These are phyloP conservation scores for Hypselothyrea guttata DNA, from an alignment of 2,888 invertebrate species.

Conservation along the genomic window DNA sequence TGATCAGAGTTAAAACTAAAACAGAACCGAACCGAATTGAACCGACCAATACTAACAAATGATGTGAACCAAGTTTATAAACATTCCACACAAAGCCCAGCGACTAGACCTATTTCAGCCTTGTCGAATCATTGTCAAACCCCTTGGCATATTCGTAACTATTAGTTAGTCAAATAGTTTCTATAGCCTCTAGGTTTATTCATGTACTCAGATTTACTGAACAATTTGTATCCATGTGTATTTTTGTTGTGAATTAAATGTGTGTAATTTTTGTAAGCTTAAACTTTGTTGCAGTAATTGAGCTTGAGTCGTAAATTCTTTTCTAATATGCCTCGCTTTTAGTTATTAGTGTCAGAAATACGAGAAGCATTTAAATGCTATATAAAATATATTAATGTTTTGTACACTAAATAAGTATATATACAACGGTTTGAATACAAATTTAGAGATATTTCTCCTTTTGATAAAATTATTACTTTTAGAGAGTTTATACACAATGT, in stretches of 20 bases:
- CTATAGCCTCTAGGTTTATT: slow-evolving; percentile 24
- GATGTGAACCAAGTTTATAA: slow-evolving; percentile 26
- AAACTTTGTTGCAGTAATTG: slow-evolving; percentile 4
- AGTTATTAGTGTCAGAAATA: slow-evolving; percentile 1
- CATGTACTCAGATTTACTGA: slow-evolving; percentile 12
- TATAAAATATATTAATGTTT: background rate
- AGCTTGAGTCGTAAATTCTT: background rate
- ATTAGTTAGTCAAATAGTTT: slow-evolving; percentile 36
- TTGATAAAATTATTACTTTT: slow-evolving; percentile 1
- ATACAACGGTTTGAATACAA: background rate
- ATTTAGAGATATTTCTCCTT: slow-evolving; percentile 20
- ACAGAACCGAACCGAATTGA: too few species aligned
- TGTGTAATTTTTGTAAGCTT: slow-evolving; percentile 22
- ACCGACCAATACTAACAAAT: slow-evolving; percentile 30
- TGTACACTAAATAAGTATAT: slow-evolving; percentile 33
- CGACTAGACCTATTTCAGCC: slow-evolving; percentile 40
- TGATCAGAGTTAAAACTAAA: slow-evolving; percentile 10
- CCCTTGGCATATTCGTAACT: slow-evolving; percentile 46
- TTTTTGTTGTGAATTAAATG: slow-evolving; percentile 25
- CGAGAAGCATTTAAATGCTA: background rate
- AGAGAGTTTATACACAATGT: slow-evolving; percentile 1
- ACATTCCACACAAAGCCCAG: slow-evolving; percentile 55
- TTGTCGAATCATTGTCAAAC: slow-evolving; percentile 37
- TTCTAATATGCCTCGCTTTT: slow-evolving; percentile 35
- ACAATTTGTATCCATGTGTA: slow-evolving; percentile 18